A percentile compares a stretch with the other conserved stretches of the same genome.
Conservation (phyloP, 2,888 invertebrate species). For the Nemoura dubitans region DNA sequence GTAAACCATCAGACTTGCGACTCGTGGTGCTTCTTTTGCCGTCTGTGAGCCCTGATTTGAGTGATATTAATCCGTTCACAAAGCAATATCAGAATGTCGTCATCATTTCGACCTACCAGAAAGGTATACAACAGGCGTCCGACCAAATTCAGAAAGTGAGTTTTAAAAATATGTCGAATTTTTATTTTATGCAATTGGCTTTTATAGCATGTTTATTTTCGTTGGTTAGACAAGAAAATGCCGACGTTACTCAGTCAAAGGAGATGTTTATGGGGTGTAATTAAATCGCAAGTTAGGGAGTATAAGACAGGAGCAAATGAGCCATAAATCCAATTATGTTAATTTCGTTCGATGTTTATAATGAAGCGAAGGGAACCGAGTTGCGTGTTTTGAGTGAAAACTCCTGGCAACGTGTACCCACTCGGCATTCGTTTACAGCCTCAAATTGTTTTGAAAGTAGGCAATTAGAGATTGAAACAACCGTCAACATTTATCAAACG, state of each 20-base stretch:
- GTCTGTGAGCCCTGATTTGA: neutral
- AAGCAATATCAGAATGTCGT: neutral
- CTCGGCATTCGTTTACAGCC: neutral
- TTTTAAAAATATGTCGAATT: neutral
- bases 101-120: neutral
- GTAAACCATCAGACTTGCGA: neutral
- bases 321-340: neutral
- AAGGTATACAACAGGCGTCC: neutral
- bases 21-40: neutral
- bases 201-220: neutral
- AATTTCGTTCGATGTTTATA: neutral
- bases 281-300: neutral
- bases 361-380: neutral
- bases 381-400: neutral
- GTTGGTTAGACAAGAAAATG: neutral
- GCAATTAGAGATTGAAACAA: neutral
- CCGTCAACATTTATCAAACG: neutral
- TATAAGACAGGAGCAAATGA: neutral
- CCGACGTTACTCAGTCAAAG: neutral
- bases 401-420: neutral
- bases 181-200: neutral
- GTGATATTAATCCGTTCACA: neutral
- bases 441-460: neutral
- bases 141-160: neutral
- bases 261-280: neutral